Base-by-base conservation (phyloP, 1,140 invertebrate genomes). In the Pseudomyrmex flavicornis region DNA sequence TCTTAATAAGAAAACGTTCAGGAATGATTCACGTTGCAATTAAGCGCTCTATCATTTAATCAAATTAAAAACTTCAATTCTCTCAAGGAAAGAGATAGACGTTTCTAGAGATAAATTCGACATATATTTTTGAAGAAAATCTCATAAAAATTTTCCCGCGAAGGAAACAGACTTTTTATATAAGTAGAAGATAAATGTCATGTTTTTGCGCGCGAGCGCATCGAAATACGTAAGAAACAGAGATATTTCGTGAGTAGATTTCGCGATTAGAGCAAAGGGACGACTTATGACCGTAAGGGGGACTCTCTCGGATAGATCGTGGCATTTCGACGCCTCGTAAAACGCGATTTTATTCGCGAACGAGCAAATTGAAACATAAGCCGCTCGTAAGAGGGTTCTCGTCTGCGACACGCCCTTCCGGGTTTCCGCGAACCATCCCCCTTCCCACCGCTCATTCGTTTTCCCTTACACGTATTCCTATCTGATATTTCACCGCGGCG, bases 361-460 rank as follows among this genome's bases (percentile, higher is more conserved):
- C 84, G 88, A 87, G 82, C 89, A 90, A 90, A 90, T 90, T 90
- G 89, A 90, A 90, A 90, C 83, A 90, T 90, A 89, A 90, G 89
- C 88, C 89, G 88, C 86, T 89, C 89, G 86, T 90, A 90, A 90
- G 85, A 84, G 83, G 84, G 58, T 85, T 63, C 85, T 80, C 74
- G 88, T 89, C 86, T 73, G 69, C 58, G 76, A 15, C 10, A 20
- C 70, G 13, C 61, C 56, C 44, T 20, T 35, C 58, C 35, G 35
- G 35, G 35, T 35, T 35, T 58, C 73, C 15, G 2, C 35, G 35
- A 35, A 35, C 35, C 35, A 35, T 35, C 35, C 35, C n/a, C 66
- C 82, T 44, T 44, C 54, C 46, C 22, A 13, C 58, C 75, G 63
- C 74, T 73, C 56, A 84, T 85, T 82, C 86, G 77, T 79, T 85